A percentile compares a stretch with the other conserved stretches of the same genome.
Conservation (phyloP, 2,113 vertebrate species). For the Egretta garzetta region DNA sequence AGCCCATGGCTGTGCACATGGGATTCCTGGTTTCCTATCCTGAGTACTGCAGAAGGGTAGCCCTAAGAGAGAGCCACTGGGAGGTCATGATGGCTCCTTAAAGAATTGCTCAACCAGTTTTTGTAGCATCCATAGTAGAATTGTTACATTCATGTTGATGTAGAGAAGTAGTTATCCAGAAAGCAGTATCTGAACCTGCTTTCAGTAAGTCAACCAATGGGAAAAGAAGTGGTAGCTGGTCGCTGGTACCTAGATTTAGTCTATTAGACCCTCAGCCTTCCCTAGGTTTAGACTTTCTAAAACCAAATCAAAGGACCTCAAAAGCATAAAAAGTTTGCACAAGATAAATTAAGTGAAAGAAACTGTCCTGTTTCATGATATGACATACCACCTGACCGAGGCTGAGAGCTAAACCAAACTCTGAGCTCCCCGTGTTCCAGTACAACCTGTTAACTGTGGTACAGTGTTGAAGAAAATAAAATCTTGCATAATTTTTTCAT, state of each 20-base stretch:
- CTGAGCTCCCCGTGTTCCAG: background rate
- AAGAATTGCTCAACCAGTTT: background rate
- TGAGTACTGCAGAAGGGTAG: background rate
- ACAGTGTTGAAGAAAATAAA: background rate
- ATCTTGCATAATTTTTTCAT: background rate
- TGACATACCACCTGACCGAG: accelerated
- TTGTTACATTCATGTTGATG: background rate
- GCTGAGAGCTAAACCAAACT: background rate
- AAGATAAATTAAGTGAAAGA: background rate
- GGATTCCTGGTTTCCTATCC: background rate
- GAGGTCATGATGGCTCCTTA: background rate
- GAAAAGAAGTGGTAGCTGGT: background rate
- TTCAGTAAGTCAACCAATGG: background rate
- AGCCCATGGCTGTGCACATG: background rate
- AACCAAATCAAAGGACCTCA: background rate
- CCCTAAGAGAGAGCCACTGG: background rate
- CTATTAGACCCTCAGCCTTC: background rate
- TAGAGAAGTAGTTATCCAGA: background rate
- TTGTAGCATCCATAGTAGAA: background rate
- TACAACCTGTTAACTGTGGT: background rate
- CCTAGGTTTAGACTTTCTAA: background rate
- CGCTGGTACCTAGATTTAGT: background rate
- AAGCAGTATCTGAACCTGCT: background rate
- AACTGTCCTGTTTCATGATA: background rate
- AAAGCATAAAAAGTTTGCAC: background rate